Base-by-base conservation (phyloP, 2,888 invertebrate species). In the Disparrhopalites patrizii region DNA sequence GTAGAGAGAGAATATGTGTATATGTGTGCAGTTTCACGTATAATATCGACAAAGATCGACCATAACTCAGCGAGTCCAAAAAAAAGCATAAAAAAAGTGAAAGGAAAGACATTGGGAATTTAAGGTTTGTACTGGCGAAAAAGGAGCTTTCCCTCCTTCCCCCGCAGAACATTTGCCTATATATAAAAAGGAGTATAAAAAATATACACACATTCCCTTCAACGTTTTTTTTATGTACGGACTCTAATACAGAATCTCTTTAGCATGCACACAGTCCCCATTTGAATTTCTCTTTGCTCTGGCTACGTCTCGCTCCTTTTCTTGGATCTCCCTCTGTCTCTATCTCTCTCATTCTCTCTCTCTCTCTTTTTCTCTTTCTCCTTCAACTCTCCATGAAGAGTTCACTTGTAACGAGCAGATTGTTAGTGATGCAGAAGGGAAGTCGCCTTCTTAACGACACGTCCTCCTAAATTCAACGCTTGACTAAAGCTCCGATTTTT, bases 401-500 rank as follows among this genome's bases (percentile, higher is more conserved):
- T 7, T 18, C n/a, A 43, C 43, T 43, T 3, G 43, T 13, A 43
- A 43, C n/a, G 20, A 18, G 20, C 40, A 40, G 3, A 40, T n/a
- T n/a, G n/a, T 40, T n/a, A 40, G 20, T 18, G 40, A n/a, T 8
- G 8, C 36, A 36, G 36, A 36, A 36, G 8, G 36, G 8, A 36
- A n/a, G n/a, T 18, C 40, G 40, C 40, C 10, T 40, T 60, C 61
- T 65, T 60, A 63, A 67, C 67, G 67, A 63, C 58, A 67, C 40
- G 67, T 67, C 67, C 31, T 51, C 60, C 55, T 54, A 63, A 63
- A 67, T 67, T 67, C 63, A 67, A 67, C 63, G 67, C 54, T 67
- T 63, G 31, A 56, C 47, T 64, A 18, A 23, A 60, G 50, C 28
- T n/a, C n/a, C 8, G 7, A 20, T n/a, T 18, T 23, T 23, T 58